phyloP scores from a whole-genome alignment of 2,888 invertebrate species.

The Apamea epomidion region DNA sequence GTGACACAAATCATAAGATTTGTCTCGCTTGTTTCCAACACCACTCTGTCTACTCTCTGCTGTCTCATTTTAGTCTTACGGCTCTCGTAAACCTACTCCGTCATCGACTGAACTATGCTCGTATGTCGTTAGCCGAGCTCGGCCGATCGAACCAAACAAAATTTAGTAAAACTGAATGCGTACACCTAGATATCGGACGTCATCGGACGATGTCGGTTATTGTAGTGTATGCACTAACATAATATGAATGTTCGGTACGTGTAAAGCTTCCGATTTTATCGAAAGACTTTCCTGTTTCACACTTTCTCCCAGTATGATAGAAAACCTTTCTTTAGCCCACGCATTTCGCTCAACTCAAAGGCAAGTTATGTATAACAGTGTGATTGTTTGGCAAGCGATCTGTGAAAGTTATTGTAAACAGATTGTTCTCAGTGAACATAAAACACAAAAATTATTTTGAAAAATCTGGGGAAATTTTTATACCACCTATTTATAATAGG shows the following conservation, averaged over 20 bases:
- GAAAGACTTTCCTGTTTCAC: background rate
- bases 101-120: background rate
- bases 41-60: no score
- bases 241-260: background rate
- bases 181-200: background rate
- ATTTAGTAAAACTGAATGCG: background rate
- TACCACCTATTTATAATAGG: background rate
- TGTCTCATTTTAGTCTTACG: background rate
- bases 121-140: background rate
- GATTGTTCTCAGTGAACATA: conserved; percentile 6
- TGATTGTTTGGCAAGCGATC: conserved; percentile 12
- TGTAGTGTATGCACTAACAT: background rate
- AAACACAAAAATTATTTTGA: background rate
- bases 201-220: background rate
- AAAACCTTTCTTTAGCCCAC: conserved; percentile 1
- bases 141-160: background rate
- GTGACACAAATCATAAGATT: no score
- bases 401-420: conserved; percentile 21
- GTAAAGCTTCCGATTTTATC: background rate
- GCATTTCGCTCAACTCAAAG: background rate
- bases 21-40: no score
- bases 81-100: background rate
- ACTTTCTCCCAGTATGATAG: background rate
- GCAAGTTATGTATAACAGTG: background rate
- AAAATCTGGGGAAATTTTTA: no score